phyloP scores from a whole-genome alignment of 2,113 vertebrate species.

The Siniperca knerii region DNA sequence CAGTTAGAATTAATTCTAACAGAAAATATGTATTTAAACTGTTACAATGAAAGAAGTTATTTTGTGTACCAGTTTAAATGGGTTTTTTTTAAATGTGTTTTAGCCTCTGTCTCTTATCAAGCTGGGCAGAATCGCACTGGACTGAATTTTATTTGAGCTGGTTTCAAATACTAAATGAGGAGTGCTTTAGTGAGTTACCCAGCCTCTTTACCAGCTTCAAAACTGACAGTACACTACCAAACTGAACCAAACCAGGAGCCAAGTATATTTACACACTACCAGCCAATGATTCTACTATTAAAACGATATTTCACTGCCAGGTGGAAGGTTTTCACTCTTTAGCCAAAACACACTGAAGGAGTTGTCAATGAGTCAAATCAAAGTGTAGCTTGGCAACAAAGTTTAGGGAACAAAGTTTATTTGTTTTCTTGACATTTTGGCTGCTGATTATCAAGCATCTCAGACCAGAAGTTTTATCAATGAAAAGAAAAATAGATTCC shows the following conservation, averaged over 20 bases:
- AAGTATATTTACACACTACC: slow-evolving; percentile 1
- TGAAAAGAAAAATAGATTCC: not conserved
- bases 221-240: not conserved
- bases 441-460: slow-evolving; percentile 46
- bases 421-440: not conserved
- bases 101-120: not conserved
- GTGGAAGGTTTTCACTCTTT: slow-evolving; percentile 45
- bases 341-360: not conserved
- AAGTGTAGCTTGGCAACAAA: no score
- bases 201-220: slow-evolving; percentile 18
- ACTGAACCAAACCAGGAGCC: slow-evolving; percentile 15
- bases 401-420: slow-evolving; percentile 17
- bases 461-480: not conserved
- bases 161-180: slow-evolving; percentile 49
- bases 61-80: not conserved
- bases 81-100: not conserved
- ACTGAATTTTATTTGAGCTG: slow-evolving; percentile 59
- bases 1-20: not conserved
- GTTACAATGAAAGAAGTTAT: not conserved
- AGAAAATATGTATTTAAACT: slow-evolving; percentile 20
- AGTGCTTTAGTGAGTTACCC: slow-evolving; percentile 6
- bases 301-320: not conserved
- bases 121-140: slow-evolving; percentile 16
- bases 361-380: not conserved
- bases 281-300: not conserved